These are phyloP conservation scores for Drosophila helvetica DNA, from an alignment of 2,888 invertebrate species.

Conservation along the genomic window DNA sequence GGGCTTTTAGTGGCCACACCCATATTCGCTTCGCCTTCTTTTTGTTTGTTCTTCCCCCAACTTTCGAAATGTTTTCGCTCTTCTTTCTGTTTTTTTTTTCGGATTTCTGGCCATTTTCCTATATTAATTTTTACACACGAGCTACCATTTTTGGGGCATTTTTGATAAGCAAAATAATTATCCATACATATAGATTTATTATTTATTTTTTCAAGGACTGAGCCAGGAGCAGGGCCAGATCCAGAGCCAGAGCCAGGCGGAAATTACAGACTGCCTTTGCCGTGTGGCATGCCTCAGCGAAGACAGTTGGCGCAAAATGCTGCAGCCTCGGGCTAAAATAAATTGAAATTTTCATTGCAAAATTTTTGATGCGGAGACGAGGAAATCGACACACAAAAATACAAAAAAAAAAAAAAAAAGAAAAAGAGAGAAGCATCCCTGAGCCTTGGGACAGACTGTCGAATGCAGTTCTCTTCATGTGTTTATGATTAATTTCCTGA, in stretches of 20 bases:
- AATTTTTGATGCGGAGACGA: constrained; percentile 11
- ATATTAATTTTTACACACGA: constrained; percentile 64
- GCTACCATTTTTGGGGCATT: constrained; percentile 55
- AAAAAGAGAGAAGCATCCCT: neutral
- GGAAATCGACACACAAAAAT: neutral
- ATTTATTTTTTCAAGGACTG: constrained; percentile 33
- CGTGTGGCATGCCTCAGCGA: constrained; percentile 23
- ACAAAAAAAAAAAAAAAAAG: neutral
- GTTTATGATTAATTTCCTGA: constrained; percentile 76
- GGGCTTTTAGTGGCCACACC: constrained; percentile 48
- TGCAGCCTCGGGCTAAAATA: constrained; percentile 69
- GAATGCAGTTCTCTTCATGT: constrained; percentile 62
- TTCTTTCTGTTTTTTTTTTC: neutral
- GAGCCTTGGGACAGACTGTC: constrained; percentile 18
- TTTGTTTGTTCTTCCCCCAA: constrained; percentile 30
- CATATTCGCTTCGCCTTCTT: constrained; percentile 23
- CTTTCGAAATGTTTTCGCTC: constrained; percentile 36
- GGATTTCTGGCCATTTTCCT: constrained; percentile 37
- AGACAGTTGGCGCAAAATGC: constrained; percentile 40
- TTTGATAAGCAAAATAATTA: constrained; percentile 62
- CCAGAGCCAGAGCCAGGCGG: constrained; percentile 41
- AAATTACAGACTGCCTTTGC: constrained; percentile 64
- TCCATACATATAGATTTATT: constrained; percentile 44
- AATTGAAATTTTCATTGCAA: constrained; percentile 73
- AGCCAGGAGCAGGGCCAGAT: neutral